A percentile compares a stretch with the other conserved stretches of the same genome.
phyloP scores from a whole-genome alignment of 2,888 invertebrate species.

The Nomada flava region DNA sequence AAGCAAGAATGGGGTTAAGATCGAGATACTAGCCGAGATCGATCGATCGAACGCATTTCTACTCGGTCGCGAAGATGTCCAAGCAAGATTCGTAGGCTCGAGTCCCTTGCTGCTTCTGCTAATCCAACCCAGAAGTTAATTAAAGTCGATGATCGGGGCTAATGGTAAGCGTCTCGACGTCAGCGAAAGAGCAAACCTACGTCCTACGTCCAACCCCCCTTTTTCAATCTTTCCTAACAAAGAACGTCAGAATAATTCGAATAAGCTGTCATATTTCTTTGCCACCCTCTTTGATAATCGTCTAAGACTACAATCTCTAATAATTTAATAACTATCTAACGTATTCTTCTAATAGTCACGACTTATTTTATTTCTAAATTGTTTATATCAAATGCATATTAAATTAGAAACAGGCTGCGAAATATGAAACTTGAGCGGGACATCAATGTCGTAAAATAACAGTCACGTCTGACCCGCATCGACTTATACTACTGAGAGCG shows the following conservation, averaged over 20 bases:
- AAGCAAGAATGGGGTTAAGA: constrained; percentile 29
- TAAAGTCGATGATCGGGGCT: constrained; percentile 57
- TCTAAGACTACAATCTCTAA: no score
- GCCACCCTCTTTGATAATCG: no score
- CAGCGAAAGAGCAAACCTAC: not conserved
- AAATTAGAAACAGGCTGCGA: no score
- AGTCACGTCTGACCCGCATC: not conserved
- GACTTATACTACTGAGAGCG: constrained; percentile 9
- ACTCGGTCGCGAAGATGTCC: constrained; percentile 28
- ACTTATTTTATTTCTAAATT: no score
- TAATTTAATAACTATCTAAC: no score
- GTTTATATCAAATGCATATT: no score
- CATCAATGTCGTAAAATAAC: no score
- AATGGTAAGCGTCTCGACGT: constrained; percentile 55
- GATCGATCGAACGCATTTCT: constrained; percentile 8
- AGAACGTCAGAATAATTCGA: no score
- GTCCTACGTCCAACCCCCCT: no score
- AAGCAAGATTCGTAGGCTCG: constrained; percentile 22
- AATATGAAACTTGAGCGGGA: not conserved
- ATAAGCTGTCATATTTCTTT: no score
- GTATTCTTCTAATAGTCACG: no score
- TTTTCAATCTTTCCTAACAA: no score
- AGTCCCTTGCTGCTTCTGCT: constrained; percentile 14
- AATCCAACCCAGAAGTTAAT: constrained; percentile 28
- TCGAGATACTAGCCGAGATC: constrained; percentile 29